Conservation (phyloP, 1,140 invertebrate species). For the Trypoxylus dichotomus region DNA sequence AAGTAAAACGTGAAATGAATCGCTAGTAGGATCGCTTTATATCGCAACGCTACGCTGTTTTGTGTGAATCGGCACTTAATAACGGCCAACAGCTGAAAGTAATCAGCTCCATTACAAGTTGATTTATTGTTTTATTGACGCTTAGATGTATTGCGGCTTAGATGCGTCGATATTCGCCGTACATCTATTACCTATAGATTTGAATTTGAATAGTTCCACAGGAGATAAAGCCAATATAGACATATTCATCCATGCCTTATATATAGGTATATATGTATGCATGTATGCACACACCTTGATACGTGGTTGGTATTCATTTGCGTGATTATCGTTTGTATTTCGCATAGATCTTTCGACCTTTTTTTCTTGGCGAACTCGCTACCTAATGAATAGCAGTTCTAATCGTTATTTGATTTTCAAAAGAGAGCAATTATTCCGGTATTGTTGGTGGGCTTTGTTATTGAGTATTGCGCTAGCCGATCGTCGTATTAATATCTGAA, state of each 20-base stretch:
- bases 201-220: no score
- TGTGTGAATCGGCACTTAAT: no score
- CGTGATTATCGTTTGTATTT: neutral
- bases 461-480: neutral
- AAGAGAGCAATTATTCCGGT: neutral
- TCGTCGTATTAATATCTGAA: neutral
- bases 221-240: no score
- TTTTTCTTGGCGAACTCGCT: neutral
- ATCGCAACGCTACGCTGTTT: no score
- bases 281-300: no score
- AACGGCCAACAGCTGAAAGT: neutral
- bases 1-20: no score
- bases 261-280: no score
- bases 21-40: no score
- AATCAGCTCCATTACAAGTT: neutral
- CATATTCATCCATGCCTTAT: no score
- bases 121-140: constrained; percentile 7
- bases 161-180: no score
- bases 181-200: no score
- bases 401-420: constrained; percentile 3
- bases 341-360: neutral
- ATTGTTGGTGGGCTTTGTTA: neutral
- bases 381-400: neutral
- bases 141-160: neutral
- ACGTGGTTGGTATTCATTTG: no score